These are phyloP conservation scores for Gallinago paraguaiae DNA, from an alignment of 2,113 vertebrate species.

Conservation along the genomic window DNA sequence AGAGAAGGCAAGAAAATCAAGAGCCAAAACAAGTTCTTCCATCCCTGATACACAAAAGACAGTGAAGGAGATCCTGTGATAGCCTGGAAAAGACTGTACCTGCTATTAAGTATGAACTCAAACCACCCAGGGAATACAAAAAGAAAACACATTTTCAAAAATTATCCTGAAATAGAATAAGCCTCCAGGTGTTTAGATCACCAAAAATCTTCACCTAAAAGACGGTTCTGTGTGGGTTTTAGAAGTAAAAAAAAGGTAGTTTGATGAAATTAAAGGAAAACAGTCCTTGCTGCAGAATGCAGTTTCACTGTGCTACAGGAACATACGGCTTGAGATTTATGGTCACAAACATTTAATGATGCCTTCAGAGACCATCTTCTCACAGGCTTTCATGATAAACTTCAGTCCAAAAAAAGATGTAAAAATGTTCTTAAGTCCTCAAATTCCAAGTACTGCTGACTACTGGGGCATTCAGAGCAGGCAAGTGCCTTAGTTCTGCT, in stretches of 20 bases:
- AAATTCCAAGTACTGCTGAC: not conserved
- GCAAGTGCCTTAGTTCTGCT: not conserved
- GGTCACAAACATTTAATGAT: not conserved
- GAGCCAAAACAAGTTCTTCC: not conserved
- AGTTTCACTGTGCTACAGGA: not conserved
- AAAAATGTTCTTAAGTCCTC: not conserved
- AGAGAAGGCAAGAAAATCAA: not conserved
- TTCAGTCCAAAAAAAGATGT: not conserved
- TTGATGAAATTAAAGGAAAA: not conserved
- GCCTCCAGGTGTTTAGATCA: not conserved
- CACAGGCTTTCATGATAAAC: not conserved
- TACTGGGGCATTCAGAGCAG: not conserved
- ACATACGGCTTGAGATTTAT: not conserved
- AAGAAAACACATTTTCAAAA: not conserved
- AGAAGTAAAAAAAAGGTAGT: not conserved
- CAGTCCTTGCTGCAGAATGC: not conserved
- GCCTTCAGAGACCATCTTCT: not conserved
- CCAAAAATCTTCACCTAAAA: not conserved
- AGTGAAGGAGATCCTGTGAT: not conserved
- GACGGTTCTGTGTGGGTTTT: not conserved
- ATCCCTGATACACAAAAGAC: not conserved
- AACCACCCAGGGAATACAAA: not conserved
- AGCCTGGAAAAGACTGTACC: not conserved
- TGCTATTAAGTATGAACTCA: not conserved
- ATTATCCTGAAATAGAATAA: not conserved